Conservation (phyloP, 2,113 vertebrate genomes). For the Strigops habroptila region DNA sequence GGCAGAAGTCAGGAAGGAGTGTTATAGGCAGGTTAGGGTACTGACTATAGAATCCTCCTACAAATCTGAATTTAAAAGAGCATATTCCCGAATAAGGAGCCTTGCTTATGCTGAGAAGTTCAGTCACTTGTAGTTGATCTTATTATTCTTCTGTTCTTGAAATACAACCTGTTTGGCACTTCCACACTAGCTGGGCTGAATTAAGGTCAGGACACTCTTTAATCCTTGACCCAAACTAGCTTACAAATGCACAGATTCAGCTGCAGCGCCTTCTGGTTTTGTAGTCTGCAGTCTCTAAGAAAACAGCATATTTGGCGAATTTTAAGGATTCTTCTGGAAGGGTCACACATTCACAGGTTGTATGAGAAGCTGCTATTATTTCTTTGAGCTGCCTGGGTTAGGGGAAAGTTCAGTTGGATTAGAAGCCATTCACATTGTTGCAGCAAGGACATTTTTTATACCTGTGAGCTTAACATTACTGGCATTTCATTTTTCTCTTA, state of each 20-base stretch:
- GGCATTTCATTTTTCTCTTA: conserved; percentile 52
- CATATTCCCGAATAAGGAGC: background rate
- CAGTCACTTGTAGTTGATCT: background rate
- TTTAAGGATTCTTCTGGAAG: background rate
- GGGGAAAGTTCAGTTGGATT: background rate
- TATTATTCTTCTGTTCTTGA: conserved; percentile 6
- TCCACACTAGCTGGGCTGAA: background rate
- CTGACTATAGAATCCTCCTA: background rate
- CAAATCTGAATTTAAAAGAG: background rate
- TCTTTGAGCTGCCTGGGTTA: background rate
- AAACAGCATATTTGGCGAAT: background rate
- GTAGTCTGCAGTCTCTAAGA: background rate
- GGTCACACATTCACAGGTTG: background rate
- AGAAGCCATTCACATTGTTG: background rate
- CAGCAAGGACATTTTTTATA: conserved; percentile 21
- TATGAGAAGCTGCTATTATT: background rate
- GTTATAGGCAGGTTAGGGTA: background rate
- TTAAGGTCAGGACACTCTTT: background rate
- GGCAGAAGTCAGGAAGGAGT: background rate
- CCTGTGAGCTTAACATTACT: conserved; percentile 18
- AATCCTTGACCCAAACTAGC: background rate
- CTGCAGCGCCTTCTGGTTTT: background rate
- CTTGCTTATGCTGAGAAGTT: background rate
- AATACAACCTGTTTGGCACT: background rate
- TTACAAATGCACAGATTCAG: background rate